Conservation (phyloP, 2,888 invertebrate species). For the Ganaspis brasiliensis region DNA sequence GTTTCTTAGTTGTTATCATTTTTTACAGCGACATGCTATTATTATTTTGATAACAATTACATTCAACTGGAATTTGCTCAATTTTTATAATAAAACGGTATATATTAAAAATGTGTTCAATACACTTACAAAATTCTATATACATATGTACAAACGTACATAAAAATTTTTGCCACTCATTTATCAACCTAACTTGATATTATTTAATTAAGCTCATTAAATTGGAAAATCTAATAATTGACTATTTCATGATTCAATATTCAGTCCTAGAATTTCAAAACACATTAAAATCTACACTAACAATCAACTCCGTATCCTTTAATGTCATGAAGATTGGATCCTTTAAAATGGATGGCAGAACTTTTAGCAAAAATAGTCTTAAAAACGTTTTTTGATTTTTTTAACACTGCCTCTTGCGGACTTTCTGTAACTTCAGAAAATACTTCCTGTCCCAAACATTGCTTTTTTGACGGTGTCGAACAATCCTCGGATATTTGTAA, state of each 20-base stretch:
- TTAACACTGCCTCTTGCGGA: background rate
- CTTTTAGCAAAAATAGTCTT: conserved; percentile 70
- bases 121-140: background rate
- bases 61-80: conserved; percentile 1
- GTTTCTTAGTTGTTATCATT: too few relatives aligned
- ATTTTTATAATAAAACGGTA: background rate
- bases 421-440: conserved; percentile 30
- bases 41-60: too few relatives aligned
- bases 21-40: too few relatives aligned
- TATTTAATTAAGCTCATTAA: background rate
- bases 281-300: conserved; percentile 26
- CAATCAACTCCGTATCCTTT: conserved; percentile 72
- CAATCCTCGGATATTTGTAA: conserved; percentile 25
- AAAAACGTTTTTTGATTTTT: conserved; percentile 66
- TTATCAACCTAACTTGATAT: background rate
- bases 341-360: conserved; percentile 70
- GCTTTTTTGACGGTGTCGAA: conserved; percentile 42
- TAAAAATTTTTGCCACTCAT: background rate
- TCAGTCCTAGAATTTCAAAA: background rate
- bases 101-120: conserved; percentile 2
- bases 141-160: conserved; percentile 5
- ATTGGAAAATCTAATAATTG: background rate
- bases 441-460: conserved; percentile 25
- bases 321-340: conserved; percentile 75
- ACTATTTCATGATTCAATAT: conserved; percentile 10